A percentile compares a stretch with the other conserved stretches of the same genome.
These are phyloP conservation scores for Aleiodes sp. DNA, from an alignment of 1,140 invertebrate species.

Conservation along the genomic window DNA sequence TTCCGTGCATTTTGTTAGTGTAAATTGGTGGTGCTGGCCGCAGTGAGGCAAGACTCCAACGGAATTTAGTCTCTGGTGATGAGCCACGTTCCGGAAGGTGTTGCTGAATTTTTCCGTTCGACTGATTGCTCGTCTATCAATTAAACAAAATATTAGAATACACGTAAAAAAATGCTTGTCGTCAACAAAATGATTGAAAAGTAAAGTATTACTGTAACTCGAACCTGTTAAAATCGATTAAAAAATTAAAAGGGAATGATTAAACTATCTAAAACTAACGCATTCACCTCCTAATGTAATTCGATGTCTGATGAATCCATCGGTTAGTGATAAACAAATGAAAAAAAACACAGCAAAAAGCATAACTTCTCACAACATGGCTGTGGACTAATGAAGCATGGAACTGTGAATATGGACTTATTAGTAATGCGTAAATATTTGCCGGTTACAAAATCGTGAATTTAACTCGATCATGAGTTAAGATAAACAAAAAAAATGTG, in stretches of 20 bases:
- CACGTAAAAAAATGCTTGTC: neutral
- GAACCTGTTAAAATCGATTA: too few relatives aligned
- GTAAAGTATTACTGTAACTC: too few relatives aligned
- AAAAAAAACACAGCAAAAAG: conserved; percentile 56
- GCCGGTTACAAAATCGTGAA: conserved; percentile 24
- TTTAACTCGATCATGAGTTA: conserved; percentile 23
- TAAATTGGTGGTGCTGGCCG: conserved; percentile 60
- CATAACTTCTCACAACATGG: conserved; percentile 67
- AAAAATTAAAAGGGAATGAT: too few relatives aligned
- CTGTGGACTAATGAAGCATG: conserved; percentile 52
- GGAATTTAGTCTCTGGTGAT: conserved; percentile 56
- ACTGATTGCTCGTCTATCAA: conserved; percentile 47
- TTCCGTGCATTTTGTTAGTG: conserved; percentile 55
- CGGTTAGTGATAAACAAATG: conserved; percentile 49
- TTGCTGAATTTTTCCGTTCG: conserved; percentile 53
- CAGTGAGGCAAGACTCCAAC: conserved; percentile 60
- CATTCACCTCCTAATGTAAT: too few relatives aligned
- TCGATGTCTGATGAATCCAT: neutral
- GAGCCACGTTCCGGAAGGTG: conserved; percentile 48
- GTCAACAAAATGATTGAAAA: too few relatives aligned
- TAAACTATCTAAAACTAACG: too few relatives aligned
- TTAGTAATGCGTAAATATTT: conserved; percentile 35
- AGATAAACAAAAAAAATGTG: conserved; percentile 25
- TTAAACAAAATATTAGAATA: neutral
- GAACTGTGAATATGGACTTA: conserved; percentile 32